A percentile compares a stretch with the other conserved stretches of the same genome.
Conservation (phyloP, 2,888 invertebrate genomes). For the Sympetrum striolatum region DNA sequence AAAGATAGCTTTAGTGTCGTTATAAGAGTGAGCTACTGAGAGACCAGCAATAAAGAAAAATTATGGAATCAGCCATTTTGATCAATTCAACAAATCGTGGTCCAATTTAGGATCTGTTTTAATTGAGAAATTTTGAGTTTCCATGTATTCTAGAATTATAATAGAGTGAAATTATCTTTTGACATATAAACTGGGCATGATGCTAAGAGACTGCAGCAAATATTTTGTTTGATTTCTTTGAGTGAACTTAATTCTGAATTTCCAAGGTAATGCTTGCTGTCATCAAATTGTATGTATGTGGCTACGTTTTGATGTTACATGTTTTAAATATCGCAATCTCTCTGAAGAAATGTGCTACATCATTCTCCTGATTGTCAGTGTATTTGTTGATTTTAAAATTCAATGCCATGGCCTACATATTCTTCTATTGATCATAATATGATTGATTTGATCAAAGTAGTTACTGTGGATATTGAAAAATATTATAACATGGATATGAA, state of each 20-base stretch:
- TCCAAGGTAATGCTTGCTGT: neutral
- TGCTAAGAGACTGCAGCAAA: neutral
- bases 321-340: neutral
- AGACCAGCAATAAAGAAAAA: conserved; percentile 19
- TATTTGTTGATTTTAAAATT: neutral
- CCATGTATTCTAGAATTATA: neutral
- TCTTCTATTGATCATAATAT: neutral
- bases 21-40: conserved; percentile 29
- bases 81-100: conserved; percentile 26
- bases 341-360: neutral
- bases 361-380: neutral
- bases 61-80: neutral
- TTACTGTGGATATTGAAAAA: neutral
- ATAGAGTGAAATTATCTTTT: neutral
- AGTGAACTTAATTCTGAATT: neutral
- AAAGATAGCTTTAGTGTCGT: conserved; percentile 22
- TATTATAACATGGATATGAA: neutral
- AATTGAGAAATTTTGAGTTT: neutral
- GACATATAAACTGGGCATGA: neutral
- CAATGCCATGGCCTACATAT: neutral
- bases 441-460: neutral
- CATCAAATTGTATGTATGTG: neutral
- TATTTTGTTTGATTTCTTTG: neutral
- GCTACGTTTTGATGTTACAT: neutral
- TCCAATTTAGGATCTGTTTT: conserved; percentile 4